Conservation (phyloP, 37 sponge, comb jelly and placozoan species). For the Sycon ciliatum region DNA sequence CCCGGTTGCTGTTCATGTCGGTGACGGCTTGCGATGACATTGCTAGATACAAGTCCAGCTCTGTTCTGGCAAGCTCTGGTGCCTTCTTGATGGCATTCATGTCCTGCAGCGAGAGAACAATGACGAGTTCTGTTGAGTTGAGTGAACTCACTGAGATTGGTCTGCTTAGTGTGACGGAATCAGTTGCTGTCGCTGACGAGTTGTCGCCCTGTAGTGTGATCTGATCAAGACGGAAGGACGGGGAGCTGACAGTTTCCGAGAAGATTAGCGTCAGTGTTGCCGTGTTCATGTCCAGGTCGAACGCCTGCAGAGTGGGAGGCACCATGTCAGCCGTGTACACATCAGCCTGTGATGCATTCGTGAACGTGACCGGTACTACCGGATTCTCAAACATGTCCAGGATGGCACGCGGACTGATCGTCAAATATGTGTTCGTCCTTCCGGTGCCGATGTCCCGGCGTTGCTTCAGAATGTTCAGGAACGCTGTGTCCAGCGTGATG, state of each 20-base stretch:
- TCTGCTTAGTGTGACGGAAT: no score
- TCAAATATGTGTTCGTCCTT: constrained; percentile 52
- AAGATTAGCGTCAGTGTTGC: constrained; percentile 50
- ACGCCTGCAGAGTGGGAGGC: constrained; percentile 34
- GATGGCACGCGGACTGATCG: constrained; percentile 54
- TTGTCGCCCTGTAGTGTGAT: constrained; percentile 15
- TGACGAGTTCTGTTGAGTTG: not conserved
- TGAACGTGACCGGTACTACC: constrained; percentile 64
- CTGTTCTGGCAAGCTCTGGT: not conserved
- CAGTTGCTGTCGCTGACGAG: not conserved
- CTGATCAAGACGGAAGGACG: not conserved
- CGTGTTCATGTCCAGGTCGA: constrained; percentile 47
- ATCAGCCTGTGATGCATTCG: constrained; percentile 52
- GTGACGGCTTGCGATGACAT: constrained; percentile 25
- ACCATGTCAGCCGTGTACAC: constrained; percentile 38
- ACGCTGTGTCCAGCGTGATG: constrained; percentile 25
- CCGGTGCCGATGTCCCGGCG: constrained; percentile 52
- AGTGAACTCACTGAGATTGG: not conserved
- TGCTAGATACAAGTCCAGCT: constrained; percentile 25
- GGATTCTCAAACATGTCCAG: constrained; percentile 58
- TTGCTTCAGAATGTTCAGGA: constrained; percentile 52
- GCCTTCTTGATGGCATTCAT: constrained; percentile 1
- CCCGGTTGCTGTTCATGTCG: constrained; percentile 69
- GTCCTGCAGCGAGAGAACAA: not conserved
- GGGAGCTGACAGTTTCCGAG: constrained; percentile 49